Base-by-base conservation (phyloP, 2,797 vertebrate genomes). In the Esox masquinongy region DNA sequence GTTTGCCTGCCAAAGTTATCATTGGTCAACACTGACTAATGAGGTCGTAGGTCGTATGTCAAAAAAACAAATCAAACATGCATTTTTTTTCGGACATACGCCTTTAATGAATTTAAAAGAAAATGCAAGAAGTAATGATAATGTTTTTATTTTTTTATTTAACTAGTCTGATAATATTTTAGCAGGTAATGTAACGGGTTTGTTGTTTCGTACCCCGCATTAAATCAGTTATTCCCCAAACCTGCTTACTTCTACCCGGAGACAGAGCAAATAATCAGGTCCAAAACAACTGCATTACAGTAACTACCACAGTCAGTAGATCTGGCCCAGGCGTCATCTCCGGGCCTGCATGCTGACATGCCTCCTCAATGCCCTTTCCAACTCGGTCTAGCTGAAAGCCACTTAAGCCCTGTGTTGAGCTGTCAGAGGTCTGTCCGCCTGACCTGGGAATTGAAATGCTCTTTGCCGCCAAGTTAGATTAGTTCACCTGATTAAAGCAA, bases 241-340 rank as follows among this genome's bases (percentile, higher is more conserved):
- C 53, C 1, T 56, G 53, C 53, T 22, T 56, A 19, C 5, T 66
- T 15, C 29, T 66, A 24, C 24, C 29, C 29, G 12, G 29, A 17
- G 24, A 63, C 59, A 63, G 14, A 63, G 16, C 1, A 26, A 29
- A 4, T 34, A 66, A 29, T 34, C 29, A 17, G 16, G 63, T 31
- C 63, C 16, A 66, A 15, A 29, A 66, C 63, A 66, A 66, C 14
- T 15, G 14, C 15, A 17, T 66, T 66, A 66, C 63, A 14, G 63
- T 66, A 66, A 66, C 16, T 16, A 6, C 63, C 29, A 59, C 53
- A 66, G 63, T 66, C 63, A 66, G 26, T 66, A 66, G 63, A 66
- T 31, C 29, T 29, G 29, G 63, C 26, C 26, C 31, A 5, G 16
- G 29, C 16, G 11, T 29, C 63, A 26, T 59, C 22, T 26, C n/a